Evolutionary conservation across 2,797 vertebrate genomes (phyloP).

Genomic region (Sebastes dallii): DNA sequence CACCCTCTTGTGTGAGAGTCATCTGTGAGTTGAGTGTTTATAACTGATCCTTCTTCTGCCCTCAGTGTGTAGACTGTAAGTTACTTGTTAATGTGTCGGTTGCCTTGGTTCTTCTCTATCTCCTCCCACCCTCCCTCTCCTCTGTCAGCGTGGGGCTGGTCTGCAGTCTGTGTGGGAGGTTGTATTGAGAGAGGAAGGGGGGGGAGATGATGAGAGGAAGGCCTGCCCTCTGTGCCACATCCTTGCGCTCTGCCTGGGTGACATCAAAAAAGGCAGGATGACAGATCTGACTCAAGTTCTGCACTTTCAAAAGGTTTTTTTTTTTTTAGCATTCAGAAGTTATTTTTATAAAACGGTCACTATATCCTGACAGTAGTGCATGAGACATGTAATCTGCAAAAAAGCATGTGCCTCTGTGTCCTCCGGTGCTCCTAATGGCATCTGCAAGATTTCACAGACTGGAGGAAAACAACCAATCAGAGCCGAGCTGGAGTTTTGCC

Average conservation of each 20-base stretch:
- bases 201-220: background rate
- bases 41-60: background rate
- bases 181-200: background rate
- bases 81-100: conserved; percentile 13
- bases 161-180: background rate
- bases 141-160: conserved; percentile 7
- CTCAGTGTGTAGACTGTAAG: background rate
- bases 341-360: too few species aligned
- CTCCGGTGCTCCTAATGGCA: too few species aligned
- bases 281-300: background rate
- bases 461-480: too few species aligned
- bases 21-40: background rate
- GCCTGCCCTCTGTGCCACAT: background rate
- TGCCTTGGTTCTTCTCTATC: background rate
- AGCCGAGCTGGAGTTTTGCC: too few species aligned
- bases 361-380: too few species aligned
- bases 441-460: too few species aligned
- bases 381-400: too few species aligned
- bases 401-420: too few species aligned
- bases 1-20: background rate
- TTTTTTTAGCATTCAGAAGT: too few species aligned
- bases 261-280: background rate
- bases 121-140: background rate
- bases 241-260: background rate
- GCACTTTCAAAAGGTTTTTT: background rate